A percentile compares a stretch with the other conserved stretches of the same genome.
phyloP scores from a whole-genome alignment of 1,140 invertebrate species.

The Cotesia chilonis region DNA sequence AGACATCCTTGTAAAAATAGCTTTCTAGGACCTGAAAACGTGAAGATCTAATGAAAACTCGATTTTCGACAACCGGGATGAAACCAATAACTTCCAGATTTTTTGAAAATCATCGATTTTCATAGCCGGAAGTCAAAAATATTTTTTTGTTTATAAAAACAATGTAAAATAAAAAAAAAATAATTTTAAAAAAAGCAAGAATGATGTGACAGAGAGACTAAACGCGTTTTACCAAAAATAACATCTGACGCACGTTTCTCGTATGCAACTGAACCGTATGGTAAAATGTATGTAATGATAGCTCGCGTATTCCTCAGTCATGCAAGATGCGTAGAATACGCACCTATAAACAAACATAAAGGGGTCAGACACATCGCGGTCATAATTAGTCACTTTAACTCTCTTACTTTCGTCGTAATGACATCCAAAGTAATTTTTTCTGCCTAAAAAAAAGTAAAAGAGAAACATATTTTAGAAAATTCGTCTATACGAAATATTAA shows the following conservation, averaged over 20 bases:
- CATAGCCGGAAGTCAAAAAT: not conserved
- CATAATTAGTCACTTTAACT: constrained; percentile 33
- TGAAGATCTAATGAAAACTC: no score
- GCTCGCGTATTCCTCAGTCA: constrained; percentile 28
- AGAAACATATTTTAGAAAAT: not conserved
- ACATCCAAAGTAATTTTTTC: not conserved
- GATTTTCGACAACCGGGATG: no score
- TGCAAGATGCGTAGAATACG: constrained; percentile 34
- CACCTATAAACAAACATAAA: constrained; percentile 35
- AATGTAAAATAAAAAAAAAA: not conserved
- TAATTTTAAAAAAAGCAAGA: not conserved
- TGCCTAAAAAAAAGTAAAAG: not conserved
- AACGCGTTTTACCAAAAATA: constrained; percentile 28
- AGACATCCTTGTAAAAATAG: no score
- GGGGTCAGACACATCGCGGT: constrained; percentile 31
- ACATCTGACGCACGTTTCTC: constrained; percentile 35
- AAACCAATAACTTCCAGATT: no score
- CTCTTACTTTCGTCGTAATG: not conserved
- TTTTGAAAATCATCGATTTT: no score
- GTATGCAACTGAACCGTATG: constrained; percentile 4
- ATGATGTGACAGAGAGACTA: constrained; percentile 2
- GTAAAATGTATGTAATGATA: not conserved
- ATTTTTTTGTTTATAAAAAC: not conserved
- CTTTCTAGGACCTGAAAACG: no score
- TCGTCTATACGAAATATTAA: not conserved